Base-by-base conservation (phyloP, 1,140 invertebrate genomes). In the Akabosia matsudoensis region DNA sequence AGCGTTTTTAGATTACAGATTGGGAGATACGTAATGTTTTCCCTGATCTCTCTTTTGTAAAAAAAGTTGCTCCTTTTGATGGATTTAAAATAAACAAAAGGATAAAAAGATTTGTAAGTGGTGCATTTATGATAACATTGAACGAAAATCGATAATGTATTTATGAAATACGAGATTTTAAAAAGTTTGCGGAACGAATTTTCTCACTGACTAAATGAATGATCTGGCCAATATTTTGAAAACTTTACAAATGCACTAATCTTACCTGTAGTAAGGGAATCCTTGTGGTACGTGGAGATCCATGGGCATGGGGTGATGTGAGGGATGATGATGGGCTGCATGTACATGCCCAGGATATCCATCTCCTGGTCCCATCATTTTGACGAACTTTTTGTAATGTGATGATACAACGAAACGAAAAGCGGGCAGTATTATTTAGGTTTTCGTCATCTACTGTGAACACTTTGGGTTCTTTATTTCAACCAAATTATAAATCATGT, bases 231-330 rank as follows among this genome's bases (percentile, higher is more conserved):
- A 10, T 45, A 45, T 45, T 45, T 18, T 45, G 37, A 45, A 45
- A 18, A 18, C 7, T 7, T 45, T 10, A 7, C 7, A 18, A 45
- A 28, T 33, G n/a, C 0, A 30, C 82, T n/a, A n/a, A n/a, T 84
- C 86, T 88, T 84, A 94, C 93, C 92, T 91, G 85, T 94, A 94
- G 85, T 94, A 94, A 64, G 92, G 91, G 84, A 94, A 94, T 74
- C 91, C 92, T 83, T 93, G 92, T 14, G 92, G 91, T 83, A 94
- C 92, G 86, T 94, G 92, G 74, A 94, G 87, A 84, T 94, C 92
- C 90, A 92, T 92, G 37, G 91, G 91, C 89, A 92, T 91, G 10
- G 89, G 87, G 79, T 90, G 88, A 72, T 83, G 79, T 70, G 90
- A 86, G 74, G 84, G 85, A 82, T 73, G 86, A 81, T 51, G 84